Evolutionary conservation across 2,888 invertebrate genomes (phyloP), one percentile per base, ranked within the genome.

Genomic region (Dryocosmus kuriphilus): DNA sequence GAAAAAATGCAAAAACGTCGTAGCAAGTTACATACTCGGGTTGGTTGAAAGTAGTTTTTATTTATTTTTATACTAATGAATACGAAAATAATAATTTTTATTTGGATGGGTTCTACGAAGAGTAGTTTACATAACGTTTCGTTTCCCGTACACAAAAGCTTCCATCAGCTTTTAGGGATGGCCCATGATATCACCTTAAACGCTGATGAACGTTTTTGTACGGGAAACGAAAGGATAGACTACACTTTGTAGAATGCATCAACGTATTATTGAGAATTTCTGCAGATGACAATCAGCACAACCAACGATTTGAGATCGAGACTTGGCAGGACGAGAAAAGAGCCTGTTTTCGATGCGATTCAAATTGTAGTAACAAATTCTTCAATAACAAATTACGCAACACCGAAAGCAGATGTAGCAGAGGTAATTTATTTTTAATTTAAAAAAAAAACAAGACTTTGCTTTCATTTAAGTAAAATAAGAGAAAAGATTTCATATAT

Each of bases 1-100:
- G 94, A 94, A 77, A 95, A 94, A 87, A 90, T 93, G 32, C 92
- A 93, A 80, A 90, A 89, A 78, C 88, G 90, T 24, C 88, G 88
- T 30, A 85, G 86, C 0, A 86, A 88, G 67, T 81, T 86, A 46
- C 81, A 80, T 24, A 82, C 82, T n/a, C 81, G 85, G 82, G 89
- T 89, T 41, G 57, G 38, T 78, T 63, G 55, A 30, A 55, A 41
- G n/a, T 61, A 46, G 7, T 46, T n/a, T 71, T 41, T 22, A n/a
- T n/a, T n/a, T n/a, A n/a, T n/a, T n/a, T n/a, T n/a, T n/a, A n/a
- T n/a, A n/a, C 46, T 60, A 67, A 57, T 30, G 55, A 30, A 30
- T 65, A 5, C 2, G 22, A 65, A 7, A 32, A 60, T 46, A 22
- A 41, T 3, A n/a, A n/a, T 14, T 11, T 41, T 41, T 11, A 41